A percentile compares a stretch with the other conserved stretches of the same genome.
Evolutionary conservation across 2,888 invertebrate species (phyloP).

Genomic region (Mythimna ferrago): DNA sequence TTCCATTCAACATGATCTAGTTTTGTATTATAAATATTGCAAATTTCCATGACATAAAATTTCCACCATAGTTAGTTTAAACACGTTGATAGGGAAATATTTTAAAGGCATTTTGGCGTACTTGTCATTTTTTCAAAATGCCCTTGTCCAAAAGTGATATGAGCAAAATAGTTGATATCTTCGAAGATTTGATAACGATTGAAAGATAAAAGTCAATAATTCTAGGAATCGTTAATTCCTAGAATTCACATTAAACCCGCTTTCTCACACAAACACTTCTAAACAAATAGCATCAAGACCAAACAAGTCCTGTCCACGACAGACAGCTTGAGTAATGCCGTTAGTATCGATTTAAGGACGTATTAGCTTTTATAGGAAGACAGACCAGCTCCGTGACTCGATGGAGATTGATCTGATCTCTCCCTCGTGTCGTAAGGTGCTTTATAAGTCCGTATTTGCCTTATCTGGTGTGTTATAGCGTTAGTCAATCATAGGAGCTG

Average conservation of each 20-base stretch:
- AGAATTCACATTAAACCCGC: not conserved
- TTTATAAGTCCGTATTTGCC: conserved; percentile 67
- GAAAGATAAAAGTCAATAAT: not conserved
- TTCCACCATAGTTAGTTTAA: no score
- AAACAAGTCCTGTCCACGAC: conserved; percentile 44
- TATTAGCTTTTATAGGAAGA: conserved; percentile 68
- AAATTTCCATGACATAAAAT: no score
- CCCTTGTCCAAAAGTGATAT: no score
- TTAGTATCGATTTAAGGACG: conserved; percentile 61
- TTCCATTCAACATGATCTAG: no score
- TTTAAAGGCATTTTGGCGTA: no score
- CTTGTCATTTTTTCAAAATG: no score
- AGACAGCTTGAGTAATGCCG: conserved; percentile 61
- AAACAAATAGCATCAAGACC: conserved; percentile 32
- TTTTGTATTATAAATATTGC: no score
- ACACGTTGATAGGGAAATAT: no score
- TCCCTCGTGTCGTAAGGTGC: conserved; percentile 64
- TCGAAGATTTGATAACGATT: not conserved
- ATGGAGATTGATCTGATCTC: conserved; percentile 66
- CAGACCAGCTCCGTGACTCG: conserved; percentile 60
- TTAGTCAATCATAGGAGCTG: conserved; percentile 63
- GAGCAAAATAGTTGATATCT: not conserved
- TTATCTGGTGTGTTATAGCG: conserved; percentile 61
- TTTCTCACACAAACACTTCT: conserved; percentile 28
- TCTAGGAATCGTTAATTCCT: no score